Evolutionary conservation across 2,113 vertebrate species (phyloP).

Genomic region (Xenotilapia leptura): DNA sequence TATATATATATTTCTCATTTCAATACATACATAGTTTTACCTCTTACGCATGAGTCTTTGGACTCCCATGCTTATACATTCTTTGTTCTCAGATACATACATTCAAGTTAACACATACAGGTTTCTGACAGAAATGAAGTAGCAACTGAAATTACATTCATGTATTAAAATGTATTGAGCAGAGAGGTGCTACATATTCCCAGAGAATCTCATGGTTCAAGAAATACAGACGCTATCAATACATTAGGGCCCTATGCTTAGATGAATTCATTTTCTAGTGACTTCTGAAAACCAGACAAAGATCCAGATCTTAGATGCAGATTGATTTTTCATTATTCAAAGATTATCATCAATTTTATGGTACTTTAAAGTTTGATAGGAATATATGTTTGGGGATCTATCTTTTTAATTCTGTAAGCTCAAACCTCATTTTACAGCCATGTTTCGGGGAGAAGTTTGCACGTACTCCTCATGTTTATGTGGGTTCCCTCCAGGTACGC

Average conservation of each 20-base stretch:
- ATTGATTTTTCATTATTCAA: neutral
- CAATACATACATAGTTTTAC: neutral
- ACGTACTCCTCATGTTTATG: rapidly evolving
- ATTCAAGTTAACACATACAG: neutral
- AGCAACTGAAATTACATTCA: neutral
- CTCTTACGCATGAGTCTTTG: neutral
- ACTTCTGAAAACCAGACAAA: neutral
- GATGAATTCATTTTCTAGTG: neutral
- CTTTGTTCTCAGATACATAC: neutral
- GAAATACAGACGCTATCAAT: neutral
- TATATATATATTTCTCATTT: too few species aligned
- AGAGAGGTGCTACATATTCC: neutral
- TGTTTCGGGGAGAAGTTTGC: neutral
- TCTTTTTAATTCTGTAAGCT: neutral
- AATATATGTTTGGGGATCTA: neutral
- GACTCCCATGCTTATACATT: neutral
- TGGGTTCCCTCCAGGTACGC: neutral
- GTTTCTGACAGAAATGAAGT: neutral
- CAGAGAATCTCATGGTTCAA: neutral
- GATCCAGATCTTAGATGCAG: neutral
- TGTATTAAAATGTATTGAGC: neutral
- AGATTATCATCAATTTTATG: neutral
- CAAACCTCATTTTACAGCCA: neutral
- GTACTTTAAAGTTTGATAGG: neutral
- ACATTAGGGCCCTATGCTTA: neutral